Evolutionary conservation across 2,888 invertebrate genomes (phyloP).

Genomic region (Cremastobaeus sp.): DNA sequence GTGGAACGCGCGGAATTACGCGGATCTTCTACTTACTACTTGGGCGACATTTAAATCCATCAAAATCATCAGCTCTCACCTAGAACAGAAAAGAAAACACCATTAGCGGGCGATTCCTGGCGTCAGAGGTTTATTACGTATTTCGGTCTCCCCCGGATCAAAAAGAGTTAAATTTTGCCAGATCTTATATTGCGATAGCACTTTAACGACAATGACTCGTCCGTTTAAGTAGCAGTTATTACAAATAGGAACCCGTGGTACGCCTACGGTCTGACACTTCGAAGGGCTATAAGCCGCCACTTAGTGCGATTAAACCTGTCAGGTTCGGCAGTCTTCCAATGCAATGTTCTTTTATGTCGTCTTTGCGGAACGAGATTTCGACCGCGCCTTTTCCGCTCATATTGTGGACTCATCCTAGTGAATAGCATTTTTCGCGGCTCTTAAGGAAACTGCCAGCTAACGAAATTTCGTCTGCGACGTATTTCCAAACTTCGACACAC

Average conservation of each 20-base stretch:
- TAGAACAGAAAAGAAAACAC: slow-evolving; percentile 67
- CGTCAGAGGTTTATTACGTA: not conserved
- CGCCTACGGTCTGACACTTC: slow-evolving; percentile 69
- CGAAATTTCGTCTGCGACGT: not conserved
- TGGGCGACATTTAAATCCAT: slow-evolving; percentile 16
- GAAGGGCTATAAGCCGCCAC: slow-evolving; percentile 67
- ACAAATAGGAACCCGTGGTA: slow-evolving; percentile 49
- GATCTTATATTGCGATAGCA: slow-evolving; percentile 22
- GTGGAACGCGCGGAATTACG: slow-evolving; percentile 46
- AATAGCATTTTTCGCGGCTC: slow-evolving; percentile 37
- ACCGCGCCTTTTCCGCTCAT: slow-evolving; percentile 62
- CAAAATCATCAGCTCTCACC: slow-evolving; percentile 64
- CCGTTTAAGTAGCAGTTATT: slow-evolving; percentile 43
- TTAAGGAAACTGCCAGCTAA: slow-evolving; percentile 20
- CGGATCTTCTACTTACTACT: slow-evolving; percentile 39
- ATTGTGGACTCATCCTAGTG: slow-evolving; percentile 36
- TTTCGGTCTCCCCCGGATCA: slow-evolving; percentile 1
- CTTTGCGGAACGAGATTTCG: slow-evolving; percentile 55
- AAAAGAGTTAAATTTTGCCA: slow-evolving; percentile 5
- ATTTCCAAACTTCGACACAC: slow-evolving; percentile 12
- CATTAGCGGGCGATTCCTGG: slow-evolving; percentile 17
- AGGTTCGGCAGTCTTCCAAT: slow-evolving; percentile 57
- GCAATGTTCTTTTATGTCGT: slow-evolving; percentile 52
- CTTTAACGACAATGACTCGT: slow-evolving; percentile 43
- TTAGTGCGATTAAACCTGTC: slow-evolving; percentile 73